phyloP scores from a whole-genome alignment of 2,113 vertebrate species.

The Cyanoliseus patagonus region DNA sequence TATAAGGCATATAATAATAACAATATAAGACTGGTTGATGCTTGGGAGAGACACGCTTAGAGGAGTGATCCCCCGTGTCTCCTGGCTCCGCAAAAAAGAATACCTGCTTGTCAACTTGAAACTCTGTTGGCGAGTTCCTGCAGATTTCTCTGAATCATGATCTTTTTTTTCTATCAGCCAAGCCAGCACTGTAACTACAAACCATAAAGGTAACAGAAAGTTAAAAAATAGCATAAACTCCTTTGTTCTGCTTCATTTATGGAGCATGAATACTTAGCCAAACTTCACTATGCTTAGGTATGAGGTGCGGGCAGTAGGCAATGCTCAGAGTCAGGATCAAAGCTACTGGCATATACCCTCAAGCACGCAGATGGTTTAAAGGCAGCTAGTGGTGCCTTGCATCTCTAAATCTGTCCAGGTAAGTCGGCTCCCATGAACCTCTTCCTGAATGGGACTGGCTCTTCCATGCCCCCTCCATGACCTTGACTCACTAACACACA shows the following conservation, averaged over 20 bases:
- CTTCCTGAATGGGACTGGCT: not conserved
- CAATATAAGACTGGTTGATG: no score
- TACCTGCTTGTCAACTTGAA: no score
- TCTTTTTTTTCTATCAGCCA: not conserved
- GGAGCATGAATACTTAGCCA: not conserved
- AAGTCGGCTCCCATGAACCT: not conserved
- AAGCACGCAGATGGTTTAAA: not conserved
- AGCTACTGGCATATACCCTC: not conserved
- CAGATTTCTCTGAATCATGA: no score
- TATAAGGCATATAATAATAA: no score
- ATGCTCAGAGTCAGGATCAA: not conserved
- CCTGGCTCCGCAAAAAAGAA: no score
- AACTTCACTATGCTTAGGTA: not conserved
- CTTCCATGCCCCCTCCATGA: not conserved
- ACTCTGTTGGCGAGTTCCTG: no score
- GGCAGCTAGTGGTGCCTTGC: not conserved
- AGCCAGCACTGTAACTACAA: not conserved
- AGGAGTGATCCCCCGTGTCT: no score
- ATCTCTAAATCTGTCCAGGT: rapidly evolving
- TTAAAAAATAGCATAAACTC: not conserved
- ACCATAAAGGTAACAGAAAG: not conserved
- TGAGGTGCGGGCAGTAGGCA: not conserved
- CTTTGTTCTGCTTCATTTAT: not conserved
- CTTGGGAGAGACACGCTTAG: no score
- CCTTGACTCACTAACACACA: not conserved